Conservation (phyloP, 1,140 invertebrate genomes). For the Homarus americanus region DNA sequence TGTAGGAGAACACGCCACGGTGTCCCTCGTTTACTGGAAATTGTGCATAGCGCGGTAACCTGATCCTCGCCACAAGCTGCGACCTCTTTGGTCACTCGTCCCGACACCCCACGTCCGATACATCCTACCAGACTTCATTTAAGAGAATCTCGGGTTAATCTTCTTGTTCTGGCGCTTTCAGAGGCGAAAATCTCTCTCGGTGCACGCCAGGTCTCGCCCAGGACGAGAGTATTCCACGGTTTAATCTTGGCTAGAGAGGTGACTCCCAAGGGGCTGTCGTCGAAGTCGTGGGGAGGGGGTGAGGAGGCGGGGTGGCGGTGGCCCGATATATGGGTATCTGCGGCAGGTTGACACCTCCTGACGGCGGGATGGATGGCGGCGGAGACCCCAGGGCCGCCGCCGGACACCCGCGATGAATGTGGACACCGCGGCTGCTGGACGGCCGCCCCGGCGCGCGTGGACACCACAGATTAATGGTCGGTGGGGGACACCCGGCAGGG, state of each 20-base stretch:
- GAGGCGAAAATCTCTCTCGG: neutral
- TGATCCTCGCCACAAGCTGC: neutral
- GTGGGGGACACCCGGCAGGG: neutral
- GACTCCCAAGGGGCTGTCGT: neutral
- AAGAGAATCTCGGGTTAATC: neutral
- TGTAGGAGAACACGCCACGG: neutral
- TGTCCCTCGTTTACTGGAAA: neutral
- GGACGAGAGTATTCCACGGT: neutral
- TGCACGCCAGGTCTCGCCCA: too few relatives aligned
- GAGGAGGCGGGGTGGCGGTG: neutral
- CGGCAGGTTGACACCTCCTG: constrained; percentile 14
- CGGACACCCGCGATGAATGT: constrained; percentile 15
- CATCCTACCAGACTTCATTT: neutral
- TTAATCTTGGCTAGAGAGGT: neutral
- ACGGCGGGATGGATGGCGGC: constrained; percentile 13
- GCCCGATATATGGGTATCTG: constrained; percentile 13
- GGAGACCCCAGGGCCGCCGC: constrained; percentile 10
- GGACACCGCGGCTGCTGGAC: constrained; percentile 13
- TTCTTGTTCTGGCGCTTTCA: neutral
- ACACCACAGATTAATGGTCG: neutral
- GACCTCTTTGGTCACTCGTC: constrained; percentile 1
- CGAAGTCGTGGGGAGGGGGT: neutral
- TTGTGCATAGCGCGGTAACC: neutral
- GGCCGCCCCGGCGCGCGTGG: constrained; percentile 5
- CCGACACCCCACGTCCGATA: neutral